phyloP scores from a whole-genome alignment of 2,888 invertebrate genomes.

The Acleris laterana region DNA sequence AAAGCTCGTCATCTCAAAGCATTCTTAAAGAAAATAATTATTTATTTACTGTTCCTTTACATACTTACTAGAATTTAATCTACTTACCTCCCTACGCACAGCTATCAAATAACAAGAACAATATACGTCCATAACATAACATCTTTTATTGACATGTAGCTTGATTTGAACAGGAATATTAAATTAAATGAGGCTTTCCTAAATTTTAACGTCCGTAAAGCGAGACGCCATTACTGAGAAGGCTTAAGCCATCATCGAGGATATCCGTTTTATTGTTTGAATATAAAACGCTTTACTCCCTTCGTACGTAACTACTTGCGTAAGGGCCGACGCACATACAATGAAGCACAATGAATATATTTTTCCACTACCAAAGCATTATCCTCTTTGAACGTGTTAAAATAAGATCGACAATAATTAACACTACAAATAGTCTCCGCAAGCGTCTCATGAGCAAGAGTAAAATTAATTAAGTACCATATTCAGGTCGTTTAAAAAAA shows the following conservation, averaged over 20 bases:
- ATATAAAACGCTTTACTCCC: slow-evolving; percentile 75
- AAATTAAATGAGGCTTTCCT: slow-evolving; percentile 66
- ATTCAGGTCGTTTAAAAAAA: too few relatives aligned
- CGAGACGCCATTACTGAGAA: slow-evolving; percentile 69
- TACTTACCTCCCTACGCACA: not conserved
- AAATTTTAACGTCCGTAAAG: slow-evolving; percentile 74
- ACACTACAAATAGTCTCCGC: too few relatives aligned
- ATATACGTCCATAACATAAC: slow-evolving; percentile 9
- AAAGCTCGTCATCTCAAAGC: too few relatives aligned
- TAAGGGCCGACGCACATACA: not conserved
- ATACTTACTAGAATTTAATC: too few relatives aligned
- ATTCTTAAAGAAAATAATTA: too few relatives aligned
- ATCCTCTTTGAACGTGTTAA: too few relatives aligned
- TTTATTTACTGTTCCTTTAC: too few relatives aligned
- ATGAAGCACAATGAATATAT: too few relatives aligned
- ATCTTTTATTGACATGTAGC: slow-evolving; percentile 27
- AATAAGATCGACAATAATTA: too few relatives aligned
- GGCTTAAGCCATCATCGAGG: slow-evolving; percentile 71
- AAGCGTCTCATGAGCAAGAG: too few relatives aligned
- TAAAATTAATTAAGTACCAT: too few relatives aligned
- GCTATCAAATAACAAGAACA: not conserved
- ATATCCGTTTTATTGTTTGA: slow-evolving; percentile 78
- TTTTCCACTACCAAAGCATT: too few relatives aligned
- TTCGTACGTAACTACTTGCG: slow-evolving; percentile 38
- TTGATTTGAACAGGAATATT: slow-evolving; percentile 57